Percentiles rank a stretch among this genome's conserved stretches.
These are phyloP conservation scores for Ciconia stormi DNA, from an alignment of 2,113 vertebrate species.

Conservation along the genomic window DNA sequence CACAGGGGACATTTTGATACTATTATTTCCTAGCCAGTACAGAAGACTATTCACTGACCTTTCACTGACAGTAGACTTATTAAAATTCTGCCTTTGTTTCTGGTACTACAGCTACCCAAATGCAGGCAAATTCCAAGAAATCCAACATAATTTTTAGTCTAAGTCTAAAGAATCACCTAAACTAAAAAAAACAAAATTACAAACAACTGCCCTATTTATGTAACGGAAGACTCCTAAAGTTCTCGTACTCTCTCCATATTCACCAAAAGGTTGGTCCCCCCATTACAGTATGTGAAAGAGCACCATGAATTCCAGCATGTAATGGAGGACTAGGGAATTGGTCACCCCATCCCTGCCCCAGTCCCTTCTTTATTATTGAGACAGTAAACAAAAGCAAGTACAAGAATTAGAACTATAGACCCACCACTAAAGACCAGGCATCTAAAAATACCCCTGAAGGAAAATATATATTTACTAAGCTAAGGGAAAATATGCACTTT, in stretches of 20 bases:
- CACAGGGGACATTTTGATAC: background rate
- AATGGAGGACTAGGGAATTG: background rate
- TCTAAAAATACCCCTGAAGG: background rate
- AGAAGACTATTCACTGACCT: slow-evolving; percentile 21
- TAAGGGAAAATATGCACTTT: background rate
- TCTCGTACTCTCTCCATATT: background rate
- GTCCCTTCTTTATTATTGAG: background rate
- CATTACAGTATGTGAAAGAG: background rate
- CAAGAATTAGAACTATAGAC: background rate
- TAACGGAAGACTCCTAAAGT: background rate
- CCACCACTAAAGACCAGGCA: background rate
- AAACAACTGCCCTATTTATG: background rate
- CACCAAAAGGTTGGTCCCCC: background rate
- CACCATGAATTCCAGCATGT: background rate
- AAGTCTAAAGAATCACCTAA: background rate
- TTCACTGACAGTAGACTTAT: slow-evolving; percentile 35
- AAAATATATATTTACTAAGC: background rate
- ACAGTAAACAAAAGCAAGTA: slow-evolving; percentile 9
- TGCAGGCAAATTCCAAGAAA: background rate
- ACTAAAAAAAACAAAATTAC: background rate
- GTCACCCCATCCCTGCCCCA: background rate
- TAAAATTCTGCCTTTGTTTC: slow-evolving; percentile 46
- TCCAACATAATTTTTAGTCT: background rate
- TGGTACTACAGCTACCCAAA: slow-evolving; percentile 24
- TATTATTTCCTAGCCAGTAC: background rate